A percentile compares a stretch with the other conserved stretches of the same genome.
These are phyloP conservation scores for Lissonota sp. DNA, from an alignment of 2,888 invertebrate species.

Conservation along the genomic window DNA sequence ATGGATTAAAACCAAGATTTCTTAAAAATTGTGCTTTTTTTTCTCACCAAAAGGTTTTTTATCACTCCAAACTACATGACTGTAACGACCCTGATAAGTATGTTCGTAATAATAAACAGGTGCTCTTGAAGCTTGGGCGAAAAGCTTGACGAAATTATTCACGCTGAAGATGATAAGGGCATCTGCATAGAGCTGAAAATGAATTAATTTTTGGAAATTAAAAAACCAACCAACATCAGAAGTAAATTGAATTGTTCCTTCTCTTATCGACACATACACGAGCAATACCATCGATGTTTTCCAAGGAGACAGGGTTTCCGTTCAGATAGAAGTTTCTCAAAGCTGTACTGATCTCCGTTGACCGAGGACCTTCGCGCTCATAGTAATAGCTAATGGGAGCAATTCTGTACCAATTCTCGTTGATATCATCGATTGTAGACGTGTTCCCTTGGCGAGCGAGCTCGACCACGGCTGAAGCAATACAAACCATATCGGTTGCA, in stretches of 20 bases:
- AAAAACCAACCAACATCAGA: too few relatives aligned
- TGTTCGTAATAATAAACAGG: slow-evolving; percentile 86
- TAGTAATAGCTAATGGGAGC: slow-evolving; percentile 88
- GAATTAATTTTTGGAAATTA: too few relatives aligned
- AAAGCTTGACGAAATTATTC: slow-evolving; percentile 87
- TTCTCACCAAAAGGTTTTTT: slow-evolving; percentile 83
- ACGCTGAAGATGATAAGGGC: slow-evolving; percentile 86
- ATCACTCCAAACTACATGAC: slow-evolving; percentile 85
- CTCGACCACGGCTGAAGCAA: slow-evolving; percentile 59
- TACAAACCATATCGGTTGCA: not conserved
- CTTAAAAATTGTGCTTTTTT: slow-evolving; percentile 1
- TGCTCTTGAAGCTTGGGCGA: slow-evolving; percentile 85
- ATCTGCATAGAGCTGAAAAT: slow-evolving; percentile 85
- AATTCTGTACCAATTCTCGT: slow-evolving; percentile 86
- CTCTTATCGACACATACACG: slow-evolving; percentile 72
- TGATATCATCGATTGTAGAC: slow-evolving; percentile 85
- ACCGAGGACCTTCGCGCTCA: slow-evolving; percentile 85
- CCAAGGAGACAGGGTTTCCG: slow-evolving; percentile 80
- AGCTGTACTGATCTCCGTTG: slow-evolving; percentile 84
- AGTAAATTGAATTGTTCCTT: too few relatives aligned
- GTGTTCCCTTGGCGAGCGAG: slow-evolving; percentile 82
- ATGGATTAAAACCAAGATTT: too few relatives aligned
- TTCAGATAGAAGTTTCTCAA: slow-evolving; percentile 85
- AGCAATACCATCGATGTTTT: slow-evolving; percentile 82
- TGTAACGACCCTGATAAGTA: slow-evolving; percentile 87